phyloP scores from a whole-genome alignment of 1,140 invertebrate species.

The Amphibalanus amphitrite region DNA sequence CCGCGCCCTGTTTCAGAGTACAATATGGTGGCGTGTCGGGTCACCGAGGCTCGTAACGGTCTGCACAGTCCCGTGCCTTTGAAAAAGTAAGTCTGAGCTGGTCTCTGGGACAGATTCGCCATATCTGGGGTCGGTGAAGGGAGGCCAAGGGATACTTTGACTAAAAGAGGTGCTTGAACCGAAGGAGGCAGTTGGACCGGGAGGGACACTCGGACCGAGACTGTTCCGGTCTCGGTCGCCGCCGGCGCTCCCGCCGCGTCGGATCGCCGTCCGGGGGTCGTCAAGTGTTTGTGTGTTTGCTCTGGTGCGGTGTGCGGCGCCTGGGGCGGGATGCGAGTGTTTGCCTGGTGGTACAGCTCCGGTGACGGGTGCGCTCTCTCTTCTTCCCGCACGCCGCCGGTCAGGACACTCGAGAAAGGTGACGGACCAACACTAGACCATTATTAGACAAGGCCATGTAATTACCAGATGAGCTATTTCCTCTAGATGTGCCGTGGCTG shows the following conservation, averaged over 20 bases:
- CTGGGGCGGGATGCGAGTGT: neutral
- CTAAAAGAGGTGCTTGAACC: too few species aligned
- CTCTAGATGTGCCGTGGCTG: neutral
- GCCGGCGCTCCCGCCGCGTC: too few species aligned
- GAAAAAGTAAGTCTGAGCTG: conserved; percentile 54
- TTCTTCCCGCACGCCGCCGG: neutral
- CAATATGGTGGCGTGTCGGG: conserved; percentile 90
- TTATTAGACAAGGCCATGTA: neutral
- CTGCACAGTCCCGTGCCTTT: conserved; percentile 88
- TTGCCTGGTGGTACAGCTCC: neutral
- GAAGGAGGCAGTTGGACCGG: too few species aligned
- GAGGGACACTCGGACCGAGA: too few species aligned
- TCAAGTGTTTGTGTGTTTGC: too few species aligned
- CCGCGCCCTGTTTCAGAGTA: conserved; percentile 55
- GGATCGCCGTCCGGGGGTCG: too few species aligned
- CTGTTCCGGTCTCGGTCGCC: too few species aligned
- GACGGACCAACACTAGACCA: neutral
- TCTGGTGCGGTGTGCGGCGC: too few species aligned
- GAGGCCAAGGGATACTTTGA: too few species aligned
- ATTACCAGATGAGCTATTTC: neutral
- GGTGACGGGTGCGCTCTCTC: neutral
- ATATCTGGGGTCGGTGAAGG: too few species aligned
- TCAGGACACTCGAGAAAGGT: neutral
- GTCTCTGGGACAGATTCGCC: too few species aligned
- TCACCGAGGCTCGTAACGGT: conserved; percentile 76